Conservation (phyloP, 2,888 invertebrate species). For the Campopleginae sp. region DNA sequence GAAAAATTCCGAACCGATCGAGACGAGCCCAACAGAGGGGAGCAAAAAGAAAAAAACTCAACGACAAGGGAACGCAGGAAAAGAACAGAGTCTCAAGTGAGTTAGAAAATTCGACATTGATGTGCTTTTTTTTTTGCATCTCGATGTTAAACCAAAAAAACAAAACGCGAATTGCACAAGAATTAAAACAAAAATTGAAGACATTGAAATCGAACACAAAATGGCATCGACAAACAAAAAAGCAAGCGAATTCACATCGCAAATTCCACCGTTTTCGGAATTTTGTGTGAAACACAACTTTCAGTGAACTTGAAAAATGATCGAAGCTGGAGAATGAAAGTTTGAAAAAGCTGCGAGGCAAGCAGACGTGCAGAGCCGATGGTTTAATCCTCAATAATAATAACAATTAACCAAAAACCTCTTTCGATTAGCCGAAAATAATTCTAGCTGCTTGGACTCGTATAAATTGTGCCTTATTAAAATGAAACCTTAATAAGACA, state of each 20-base stretch:
- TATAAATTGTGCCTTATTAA: constrained; percentile 30
- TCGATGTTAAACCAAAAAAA: neutral
- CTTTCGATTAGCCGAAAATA: constrained; percentile 7
- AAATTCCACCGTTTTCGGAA: neutral
- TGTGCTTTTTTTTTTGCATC: neutral
- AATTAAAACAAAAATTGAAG: neutral
- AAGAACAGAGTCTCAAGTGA: neutral
- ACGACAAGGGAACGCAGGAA: neutral
- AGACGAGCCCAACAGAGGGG: neutral
- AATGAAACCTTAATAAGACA: constrained; percentile 16
- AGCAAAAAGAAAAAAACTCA: neutral
- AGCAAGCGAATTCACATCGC: too few species aligned
- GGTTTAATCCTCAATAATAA: neutral
- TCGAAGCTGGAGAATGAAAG: neutral
- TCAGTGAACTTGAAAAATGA: neutral
- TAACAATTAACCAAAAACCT: neutral
- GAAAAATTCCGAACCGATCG: neutral
- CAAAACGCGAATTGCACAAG: neutral
- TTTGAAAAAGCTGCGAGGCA: neutral
- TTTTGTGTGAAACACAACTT: neutral
- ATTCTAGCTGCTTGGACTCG: constrained; percentile 1
- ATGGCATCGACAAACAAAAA: neutral
- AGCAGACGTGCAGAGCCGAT: neutral
- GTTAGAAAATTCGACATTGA: neutral
- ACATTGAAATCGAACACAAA: neutral